Conservation (phyloP, 2,888 invertebrate species). For the Clanis bilineata region DNA sequence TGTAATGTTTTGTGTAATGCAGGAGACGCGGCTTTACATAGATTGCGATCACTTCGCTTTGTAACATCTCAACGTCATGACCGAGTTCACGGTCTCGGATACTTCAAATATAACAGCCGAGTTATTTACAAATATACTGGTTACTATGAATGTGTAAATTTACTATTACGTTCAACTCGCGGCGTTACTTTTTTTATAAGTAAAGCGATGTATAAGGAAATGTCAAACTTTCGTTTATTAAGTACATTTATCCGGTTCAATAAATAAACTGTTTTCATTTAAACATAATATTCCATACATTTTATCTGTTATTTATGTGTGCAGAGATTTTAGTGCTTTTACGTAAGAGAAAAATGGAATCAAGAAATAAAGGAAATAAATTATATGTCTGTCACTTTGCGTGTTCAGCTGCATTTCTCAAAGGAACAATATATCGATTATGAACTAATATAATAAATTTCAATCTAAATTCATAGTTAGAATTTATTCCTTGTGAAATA, state of each 20-base stretch:
- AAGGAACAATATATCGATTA: too few relatives aligned
- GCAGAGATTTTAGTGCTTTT: too few relatives aligned
- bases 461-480: too few relatives aligned
- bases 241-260: background rate
- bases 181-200: background rate
- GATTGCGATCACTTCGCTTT: slow-evolving; percentile 38
- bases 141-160: slow-evolving; percentile 5
- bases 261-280: too few relatives aligned
- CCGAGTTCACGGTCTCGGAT: slow-evolving; percentile 49
- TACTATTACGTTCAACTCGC: background rate
- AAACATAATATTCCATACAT: too few relatives aligned
- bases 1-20: background rate
- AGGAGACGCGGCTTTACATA: slow-evolving; percentile 25
- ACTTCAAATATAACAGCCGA: slow-evolving; percentile 21
- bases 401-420: too few relatives aligned
- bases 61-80: slow-evolving; percentile 36
- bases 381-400: too few relatives aligned
- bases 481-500: too few relatives aligned
- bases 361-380: too few relatives aligned
- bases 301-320: too few relatives aligned
- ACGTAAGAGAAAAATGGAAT: too few relatives aligned
- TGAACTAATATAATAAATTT: too few relatives aligned
- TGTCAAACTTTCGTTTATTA: background rate
- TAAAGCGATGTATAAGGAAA: background rate
- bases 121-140: slow-evolving; percentile 14